Conservation (phyloP, 2,888 invertebrate species). For the Nemoura dubitans region DNA sequence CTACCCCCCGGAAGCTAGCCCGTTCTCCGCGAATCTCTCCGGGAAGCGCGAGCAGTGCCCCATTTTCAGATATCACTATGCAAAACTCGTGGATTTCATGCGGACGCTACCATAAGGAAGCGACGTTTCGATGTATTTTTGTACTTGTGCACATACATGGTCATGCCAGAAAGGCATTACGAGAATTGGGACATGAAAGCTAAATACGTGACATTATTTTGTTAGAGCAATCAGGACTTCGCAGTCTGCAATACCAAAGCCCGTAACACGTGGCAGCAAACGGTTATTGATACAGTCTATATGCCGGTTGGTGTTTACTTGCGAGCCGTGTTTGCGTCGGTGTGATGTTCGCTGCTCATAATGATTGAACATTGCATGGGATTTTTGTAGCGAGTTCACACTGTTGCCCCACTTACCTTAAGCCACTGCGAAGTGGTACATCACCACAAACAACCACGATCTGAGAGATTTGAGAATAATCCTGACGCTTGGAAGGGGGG, state of each 20-base stretch:
- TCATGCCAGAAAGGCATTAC: neutral
- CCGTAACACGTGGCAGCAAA: neutral
- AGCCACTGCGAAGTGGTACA: no score
- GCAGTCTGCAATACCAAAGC: neutral
- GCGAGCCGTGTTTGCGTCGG: no score
- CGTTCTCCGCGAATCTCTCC: no score
- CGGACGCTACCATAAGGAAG: neutral
- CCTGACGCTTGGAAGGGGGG: no score
- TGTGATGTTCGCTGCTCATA: no score
- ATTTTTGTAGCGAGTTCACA: no score
- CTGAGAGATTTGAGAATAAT: no score
- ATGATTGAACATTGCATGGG: no score
- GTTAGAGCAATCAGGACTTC: neutral
- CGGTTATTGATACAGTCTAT: neutral
- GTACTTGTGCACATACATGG: neutral
- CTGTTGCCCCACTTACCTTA: no score
- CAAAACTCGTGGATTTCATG: neutral
- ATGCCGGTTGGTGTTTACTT: neutral
- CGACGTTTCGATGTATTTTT: neutral
- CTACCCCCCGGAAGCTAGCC: no score
- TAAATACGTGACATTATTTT: neutral
- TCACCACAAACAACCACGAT: no score
- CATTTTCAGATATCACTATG: neutral
- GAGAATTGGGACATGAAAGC: neutral
- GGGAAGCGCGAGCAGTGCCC: no score